Evolutionary conservation across 2,113 vertebrate genomes (phyloP).

Genomic region (Vulpes vulpes): DNA sequence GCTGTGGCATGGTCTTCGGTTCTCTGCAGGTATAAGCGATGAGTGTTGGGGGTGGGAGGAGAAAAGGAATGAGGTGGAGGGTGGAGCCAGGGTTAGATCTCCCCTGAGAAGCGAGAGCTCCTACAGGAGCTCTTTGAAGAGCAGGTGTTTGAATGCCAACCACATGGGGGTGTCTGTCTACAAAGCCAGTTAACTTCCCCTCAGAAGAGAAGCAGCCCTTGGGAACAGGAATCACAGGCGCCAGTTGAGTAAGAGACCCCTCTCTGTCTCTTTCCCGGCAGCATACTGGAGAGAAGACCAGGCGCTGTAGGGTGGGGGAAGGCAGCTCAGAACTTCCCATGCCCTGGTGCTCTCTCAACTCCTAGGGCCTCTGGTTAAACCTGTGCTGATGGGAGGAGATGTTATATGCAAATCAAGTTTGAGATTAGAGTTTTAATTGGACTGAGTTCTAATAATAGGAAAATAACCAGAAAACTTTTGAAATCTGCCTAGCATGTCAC

Average conservation of each 20-base stretch:
- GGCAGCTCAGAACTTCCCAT: neutral
- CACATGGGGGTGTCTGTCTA: neutral
- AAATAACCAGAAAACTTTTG: slow-evolving; percentile 3
- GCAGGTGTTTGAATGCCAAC: neutral
- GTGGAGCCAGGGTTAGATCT: neutral
- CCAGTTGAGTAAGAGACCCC: neutral
- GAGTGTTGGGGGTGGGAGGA: neutral
- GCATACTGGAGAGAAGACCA: neutral
- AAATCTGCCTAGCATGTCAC: neutral
- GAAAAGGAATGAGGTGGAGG: neutral
- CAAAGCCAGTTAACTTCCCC: neutral
- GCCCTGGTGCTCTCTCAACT: neutral
- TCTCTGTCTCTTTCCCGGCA: neutral
- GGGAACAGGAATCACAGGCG: neutral
- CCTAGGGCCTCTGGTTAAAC: neutral
- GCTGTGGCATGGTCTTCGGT: fast-evolving
- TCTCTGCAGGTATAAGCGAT: neutral
- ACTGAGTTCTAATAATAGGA: slow-evolving; percentile 45
- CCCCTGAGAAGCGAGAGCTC: neutral
- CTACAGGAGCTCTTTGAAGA: neutral
- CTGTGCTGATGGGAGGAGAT: neutral
- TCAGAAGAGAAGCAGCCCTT: neutral
- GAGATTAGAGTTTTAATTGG: neutral
- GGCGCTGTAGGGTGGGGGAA: neutral
- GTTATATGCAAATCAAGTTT: neutral